Conservation (phyloP, 2,797 vertebrate genomes). For the Phrynocephalus guinanensis region DNA sequence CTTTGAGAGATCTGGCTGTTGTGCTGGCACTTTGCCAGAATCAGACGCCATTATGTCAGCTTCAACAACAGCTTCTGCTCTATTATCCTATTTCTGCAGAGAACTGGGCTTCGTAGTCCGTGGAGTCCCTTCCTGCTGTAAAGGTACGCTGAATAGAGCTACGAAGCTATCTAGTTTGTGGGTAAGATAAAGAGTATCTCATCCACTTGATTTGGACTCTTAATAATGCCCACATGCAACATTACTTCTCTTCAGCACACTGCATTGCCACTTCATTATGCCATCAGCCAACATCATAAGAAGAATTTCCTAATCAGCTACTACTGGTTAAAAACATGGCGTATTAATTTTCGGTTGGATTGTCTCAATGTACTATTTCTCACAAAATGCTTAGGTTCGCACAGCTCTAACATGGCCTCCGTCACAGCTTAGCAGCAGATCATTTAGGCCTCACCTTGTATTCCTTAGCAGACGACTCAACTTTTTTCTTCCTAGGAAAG, state of each 20-base stretch:
- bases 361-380: not conserved
- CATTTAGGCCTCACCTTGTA: not conserved
- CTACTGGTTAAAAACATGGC: not conserved
- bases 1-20: too few species aligned
- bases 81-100: too few species aligned
- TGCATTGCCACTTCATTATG: not conserved
- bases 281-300: not conserved
- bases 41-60: too few species aligned
- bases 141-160: too few species aligned
- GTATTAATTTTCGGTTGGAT: too few species aligned
- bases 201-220: too few species aligned
- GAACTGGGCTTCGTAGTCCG: too few species aligned
- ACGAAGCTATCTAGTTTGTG: too few species aligned
- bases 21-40: too few species aligned
- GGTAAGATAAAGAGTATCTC: too few species aligned
- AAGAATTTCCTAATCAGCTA: not conserved
- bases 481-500: not conserved
- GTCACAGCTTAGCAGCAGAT: not conserved
- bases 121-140: too few species aligned
- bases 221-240: not conserved
- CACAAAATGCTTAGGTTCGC: not conserved
- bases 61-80: too few species aligned
- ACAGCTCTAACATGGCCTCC: not conserved
- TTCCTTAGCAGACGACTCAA: not conserved
- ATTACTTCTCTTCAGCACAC: not conserved